Percentiles rank a stretch among this genome's conserved stretches.
These are phyloP conservation scores for Phrynocephalus forsythii DNA, from an alignment of 2,797 vertebrate species.

Conservation along the genomic window DNA sequence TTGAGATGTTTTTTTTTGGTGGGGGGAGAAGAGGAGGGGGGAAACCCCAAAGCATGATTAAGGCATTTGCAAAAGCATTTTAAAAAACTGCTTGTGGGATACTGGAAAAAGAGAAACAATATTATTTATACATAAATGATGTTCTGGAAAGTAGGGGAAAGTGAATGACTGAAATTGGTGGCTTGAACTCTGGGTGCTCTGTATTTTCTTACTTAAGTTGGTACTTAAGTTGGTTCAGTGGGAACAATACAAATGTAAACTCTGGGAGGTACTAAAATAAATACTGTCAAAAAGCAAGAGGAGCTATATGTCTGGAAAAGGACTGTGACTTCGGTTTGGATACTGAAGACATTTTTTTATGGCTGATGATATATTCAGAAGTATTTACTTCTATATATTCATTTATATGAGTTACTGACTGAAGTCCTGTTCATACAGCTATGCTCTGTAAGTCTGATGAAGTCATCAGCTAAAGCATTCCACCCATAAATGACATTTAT, in stretches of 20 bases:
- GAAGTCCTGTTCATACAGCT: no score
- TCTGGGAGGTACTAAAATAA: neutral
- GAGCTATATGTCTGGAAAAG: neutral
- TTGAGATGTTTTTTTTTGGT: neutral
- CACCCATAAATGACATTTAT: no score
- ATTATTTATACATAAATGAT: neutral
- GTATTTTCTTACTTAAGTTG: no score
- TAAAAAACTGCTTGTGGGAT: neutral
- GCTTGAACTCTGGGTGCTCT: neutral
- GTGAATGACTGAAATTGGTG: neutral
- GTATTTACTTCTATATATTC: neutral
- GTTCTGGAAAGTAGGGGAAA: neutral
- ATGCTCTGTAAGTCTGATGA: no score
- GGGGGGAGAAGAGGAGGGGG: no score
- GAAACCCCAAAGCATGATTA: neutral
- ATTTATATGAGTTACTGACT: no score
- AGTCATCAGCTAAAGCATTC: no score
- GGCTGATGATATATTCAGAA: neutral
- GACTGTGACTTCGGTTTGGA: neutral
- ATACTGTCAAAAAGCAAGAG: neutral
- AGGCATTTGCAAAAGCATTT: neutral
- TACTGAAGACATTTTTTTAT: neutral
- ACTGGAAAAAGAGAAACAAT: neutral
- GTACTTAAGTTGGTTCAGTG: no score
- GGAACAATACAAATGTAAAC: no score